phyloP scores from a whole-genome alignment of 2,888 invertebrate species.

The Euproctis similis region DNA sequence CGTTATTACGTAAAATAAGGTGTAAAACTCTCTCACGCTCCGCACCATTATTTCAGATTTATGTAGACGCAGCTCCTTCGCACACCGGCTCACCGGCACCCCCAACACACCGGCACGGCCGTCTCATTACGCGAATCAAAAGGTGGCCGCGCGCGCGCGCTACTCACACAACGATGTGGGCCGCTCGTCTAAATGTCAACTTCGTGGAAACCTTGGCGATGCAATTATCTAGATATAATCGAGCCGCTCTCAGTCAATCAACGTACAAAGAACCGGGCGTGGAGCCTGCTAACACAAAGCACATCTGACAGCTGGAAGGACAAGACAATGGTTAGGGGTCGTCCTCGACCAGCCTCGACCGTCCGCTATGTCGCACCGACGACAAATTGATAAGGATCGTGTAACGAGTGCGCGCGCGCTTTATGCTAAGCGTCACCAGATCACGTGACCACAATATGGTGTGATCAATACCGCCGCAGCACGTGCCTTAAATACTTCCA shows the following conservation, averaged over 20 bases:
- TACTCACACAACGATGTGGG: conserved; percentile 34
- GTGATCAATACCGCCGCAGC: conserved; percentile 62
- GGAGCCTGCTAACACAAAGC: conserved; percentile 44
- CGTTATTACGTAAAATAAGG: conserved; percentile 60
- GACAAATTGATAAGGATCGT: conserved; percentile 67
- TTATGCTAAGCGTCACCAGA: conserved; percentile 58
- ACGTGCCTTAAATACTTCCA: conserved; percentile 63
- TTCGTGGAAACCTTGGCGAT: conserved; percentile 55
- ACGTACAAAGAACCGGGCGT: conserved; percentile 46
- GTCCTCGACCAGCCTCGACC: too few relatives aligned
- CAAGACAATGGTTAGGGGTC: conserved; percentile 58
- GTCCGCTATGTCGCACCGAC: conserved; percentile 36
- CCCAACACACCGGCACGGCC: too few relatives aligned
- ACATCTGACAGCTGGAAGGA: conserved; percentile 45
- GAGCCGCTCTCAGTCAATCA: conserved; percentile 47
- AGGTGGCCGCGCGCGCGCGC: conserved; percentile 30
- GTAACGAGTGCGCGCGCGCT: conserved; percentile 38
- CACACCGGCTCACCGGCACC: too few relatives aligned
- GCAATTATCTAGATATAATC: conserved; percentile 61
- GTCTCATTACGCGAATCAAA: conserved; percentile 64
- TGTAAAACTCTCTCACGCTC: conserved; percentile 65
- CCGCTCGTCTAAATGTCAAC: conserved; percentile 58
- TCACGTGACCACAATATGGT: conserved; percentile 48
- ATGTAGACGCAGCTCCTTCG: conserved; percentile 52
- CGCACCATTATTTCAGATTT: conserved; percentile 59